Evolutionary conservation across 1,140 invertebrate species (phyloP).

Genomic region (Zaprionus taronus): DNA sequence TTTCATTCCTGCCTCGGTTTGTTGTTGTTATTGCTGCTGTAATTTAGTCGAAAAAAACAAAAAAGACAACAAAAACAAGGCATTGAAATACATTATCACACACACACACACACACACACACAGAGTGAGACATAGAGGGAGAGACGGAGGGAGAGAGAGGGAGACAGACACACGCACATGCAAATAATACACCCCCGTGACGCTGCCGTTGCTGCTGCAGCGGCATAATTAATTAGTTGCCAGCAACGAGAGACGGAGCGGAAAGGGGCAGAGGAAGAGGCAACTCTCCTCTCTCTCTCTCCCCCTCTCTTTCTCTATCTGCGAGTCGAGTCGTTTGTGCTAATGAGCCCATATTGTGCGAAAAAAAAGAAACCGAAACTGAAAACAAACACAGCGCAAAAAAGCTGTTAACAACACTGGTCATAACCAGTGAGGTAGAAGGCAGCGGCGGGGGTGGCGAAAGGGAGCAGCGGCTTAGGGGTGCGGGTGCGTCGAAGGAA

Average conservation of each 20-base stretch:
- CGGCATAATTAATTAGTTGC: slow-evolving; percentile 81
- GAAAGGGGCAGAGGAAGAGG: background rate
- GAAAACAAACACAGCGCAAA: slow-evolving; percentile 48
- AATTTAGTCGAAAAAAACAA: slow-evolving; percentile 65
- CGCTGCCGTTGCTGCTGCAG: slow-evolving; percentile 67
- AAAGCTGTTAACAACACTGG: slow-evolving; percentile 51
- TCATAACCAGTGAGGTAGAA: slow-evolving; percentile 11
- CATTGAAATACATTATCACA: slow-evolving; percentile 62
- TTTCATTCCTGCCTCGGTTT: slow-evolving; percentile 45
- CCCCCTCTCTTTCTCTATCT: background rate
- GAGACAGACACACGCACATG: slow-evolving; percentile 35
- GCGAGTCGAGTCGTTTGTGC: slow-evolving; percentile 54
- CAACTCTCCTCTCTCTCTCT: no score
- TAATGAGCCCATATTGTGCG: slow-evolving; percentile 80
- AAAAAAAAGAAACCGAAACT: slow-evolving; percentile 52
- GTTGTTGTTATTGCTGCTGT: slow-evolving; percentile 41
- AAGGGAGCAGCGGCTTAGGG: background rate
- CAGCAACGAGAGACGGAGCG: slow-evolving; percentile 41
- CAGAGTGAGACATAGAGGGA: background rate
- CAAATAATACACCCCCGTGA: slow-evolving; percentile 78
- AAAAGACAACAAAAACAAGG: slow-evolving; percentile 29
- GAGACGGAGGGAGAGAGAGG: slow-evolving; percentile 11
- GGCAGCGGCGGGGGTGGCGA: background rate
- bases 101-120: slow-evolving; percentile 4
- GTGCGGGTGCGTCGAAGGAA: slow-evolving; percentile 16